These are phyloP conservation scores for Fragum fragum DNA, from an alignment of 2,888 invertebrate species.

Conservation along the genomic window DNA sequence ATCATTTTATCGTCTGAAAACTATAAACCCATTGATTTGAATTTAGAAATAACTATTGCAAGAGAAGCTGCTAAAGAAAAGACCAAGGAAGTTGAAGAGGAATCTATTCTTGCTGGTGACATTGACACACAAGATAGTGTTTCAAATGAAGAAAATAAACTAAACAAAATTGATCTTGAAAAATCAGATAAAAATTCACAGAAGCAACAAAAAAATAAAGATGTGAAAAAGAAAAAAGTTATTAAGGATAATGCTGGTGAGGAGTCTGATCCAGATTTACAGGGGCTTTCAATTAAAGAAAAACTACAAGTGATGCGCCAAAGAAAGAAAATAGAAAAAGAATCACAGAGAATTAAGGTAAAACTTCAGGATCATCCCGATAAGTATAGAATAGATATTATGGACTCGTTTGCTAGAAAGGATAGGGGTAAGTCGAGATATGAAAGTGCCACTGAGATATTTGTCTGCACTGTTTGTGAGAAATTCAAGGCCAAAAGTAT, in stretches of 20 bases:
- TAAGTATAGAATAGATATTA: slow-evolving; percentile 52
- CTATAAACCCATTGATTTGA: too few species aligned
- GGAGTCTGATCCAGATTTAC: slow-evolving; percentile 17
- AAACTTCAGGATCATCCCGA: slow-evolving; percentile 57
- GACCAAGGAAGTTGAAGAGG: too few species aligned
- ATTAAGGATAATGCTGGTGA: slow-evolving; percentile 7
- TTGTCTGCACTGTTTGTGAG: slow-evolving; percentile 44
- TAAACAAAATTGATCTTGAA: background rate
- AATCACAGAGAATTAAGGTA: slow-evolving; percentile 33
- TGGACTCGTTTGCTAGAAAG: slow-evolving; percentile 60
- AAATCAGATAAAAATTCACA: background rate
- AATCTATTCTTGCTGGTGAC: too few species aligned
- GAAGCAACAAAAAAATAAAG: background rate
- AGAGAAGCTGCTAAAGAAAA: too few species aligned
- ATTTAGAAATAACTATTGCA: too few species aligned
- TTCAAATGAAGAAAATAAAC: too few species aligned
- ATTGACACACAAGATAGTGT: too few species aligned
- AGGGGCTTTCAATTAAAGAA: slow-evolving; percentile 20
- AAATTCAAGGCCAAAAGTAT: slow-evolving; percentile 38
- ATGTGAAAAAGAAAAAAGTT: background rate
- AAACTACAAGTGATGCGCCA: slow-evolving; percentile 1
- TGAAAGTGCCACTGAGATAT: slow-evolving; percentile 40
- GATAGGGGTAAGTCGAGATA: slow-evolving; percentile 40
- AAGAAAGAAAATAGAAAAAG: slow-evolving; percentile 17
- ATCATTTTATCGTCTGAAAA: too few species aligned